Evolutionary conservation across 1,140 invertebrate genomes (phyloP), one percentile per base, ranked within the genome.

Genomic region (Physella acuta): DNA sequence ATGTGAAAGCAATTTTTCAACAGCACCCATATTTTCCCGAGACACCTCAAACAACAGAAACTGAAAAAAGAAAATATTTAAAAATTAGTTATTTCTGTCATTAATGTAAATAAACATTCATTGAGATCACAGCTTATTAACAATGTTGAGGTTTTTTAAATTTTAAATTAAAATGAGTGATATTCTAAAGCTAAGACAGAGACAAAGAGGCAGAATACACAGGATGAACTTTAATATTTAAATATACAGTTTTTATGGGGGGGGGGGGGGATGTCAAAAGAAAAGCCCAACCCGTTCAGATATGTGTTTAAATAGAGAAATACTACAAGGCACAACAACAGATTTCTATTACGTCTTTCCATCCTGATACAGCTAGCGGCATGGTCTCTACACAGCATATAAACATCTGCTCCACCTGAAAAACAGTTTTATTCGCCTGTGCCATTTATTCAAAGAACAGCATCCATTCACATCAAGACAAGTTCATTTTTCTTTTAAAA

Each of bases 331-430:
- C n/a, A n/a, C n/a, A n/a, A n/a, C n/a, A 66, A 55, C 24, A 67
- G 39, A 67, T 36, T 30, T 31, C 30, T 64, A 67, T 80, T 80
- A 80, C 79, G 75, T 80, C 77, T 79, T 80, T 80, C 79, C 79
- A 80, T 33, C 75, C 58, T 1, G 79, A 62, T 20, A 76, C 75
- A 52, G 73, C 71, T 33, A 77, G 74, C 2, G 77, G 79, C 64
- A 79, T 71, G 24, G 73, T 68, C 64, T 70, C 68, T 14, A 78
- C 72, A 17, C 75, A 76, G 64, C 69, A 72, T 28, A 75, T 65
- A 51, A 72, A 76, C 24, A 78, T 58, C 31, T 70, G 70, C 58
- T 76, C 71, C 56, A 75, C 71, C 79, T 80, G 70, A 62, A 75
- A 71, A 52, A 28, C 66, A 73, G 67, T n/a, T 28, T 51, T 20